Evolutionary conservation across 2,888 invertebrate species (phyloP).

Genomic region (Caenorhabditis macrosperma): DNA sequence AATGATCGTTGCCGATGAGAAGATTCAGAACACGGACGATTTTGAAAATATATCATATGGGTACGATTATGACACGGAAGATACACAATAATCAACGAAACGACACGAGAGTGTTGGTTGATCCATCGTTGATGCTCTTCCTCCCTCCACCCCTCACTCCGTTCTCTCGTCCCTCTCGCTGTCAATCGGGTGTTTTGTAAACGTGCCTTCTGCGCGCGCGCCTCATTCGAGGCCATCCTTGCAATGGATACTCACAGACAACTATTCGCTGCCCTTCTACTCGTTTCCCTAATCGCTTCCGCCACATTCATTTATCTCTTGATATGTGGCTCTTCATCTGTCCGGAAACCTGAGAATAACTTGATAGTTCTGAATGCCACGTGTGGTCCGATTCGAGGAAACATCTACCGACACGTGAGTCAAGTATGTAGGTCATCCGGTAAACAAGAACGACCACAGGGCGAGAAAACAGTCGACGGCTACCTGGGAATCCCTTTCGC

Average conservation of each 20-base stretch:
- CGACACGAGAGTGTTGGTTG: too few relatives aligned
- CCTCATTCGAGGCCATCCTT: neutral
- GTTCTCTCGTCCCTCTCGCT: neutral
- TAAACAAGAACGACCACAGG: neutral
- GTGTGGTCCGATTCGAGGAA: slow-evolving; percentile 43
- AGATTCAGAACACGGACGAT: too few relatives aligned
- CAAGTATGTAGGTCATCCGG: neutral
- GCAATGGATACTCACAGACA: neutral
- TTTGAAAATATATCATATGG: too few relatives aligned
- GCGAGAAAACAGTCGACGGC: slow-evolving; percentile 36
- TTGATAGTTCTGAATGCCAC: slow-evolving; percentile 13
- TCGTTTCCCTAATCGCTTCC: neutral
- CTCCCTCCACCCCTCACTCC: neutral
- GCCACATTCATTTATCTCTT: neutral
- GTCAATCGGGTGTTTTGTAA: neutral
- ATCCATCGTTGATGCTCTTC: too few relatives aligned
- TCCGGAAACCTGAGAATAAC: slow-evolving; percentile 19
- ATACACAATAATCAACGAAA: too few relatives aligned
- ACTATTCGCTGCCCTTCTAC: neutral
- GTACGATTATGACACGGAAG: too few relatives aligned
- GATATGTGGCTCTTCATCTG: slow-evolving; percentile 23
- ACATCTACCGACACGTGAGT: slow-evolving; percentile 35
- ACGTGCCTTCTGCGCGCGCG: neutral
- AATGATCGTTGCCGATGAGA: too few relatives aligned
- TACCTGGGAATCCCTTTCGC: slow-evolving; percentile 47